Conservation (phyloP, 2,113 vertebrate species). For the Geothlypis trichas region DNA sequence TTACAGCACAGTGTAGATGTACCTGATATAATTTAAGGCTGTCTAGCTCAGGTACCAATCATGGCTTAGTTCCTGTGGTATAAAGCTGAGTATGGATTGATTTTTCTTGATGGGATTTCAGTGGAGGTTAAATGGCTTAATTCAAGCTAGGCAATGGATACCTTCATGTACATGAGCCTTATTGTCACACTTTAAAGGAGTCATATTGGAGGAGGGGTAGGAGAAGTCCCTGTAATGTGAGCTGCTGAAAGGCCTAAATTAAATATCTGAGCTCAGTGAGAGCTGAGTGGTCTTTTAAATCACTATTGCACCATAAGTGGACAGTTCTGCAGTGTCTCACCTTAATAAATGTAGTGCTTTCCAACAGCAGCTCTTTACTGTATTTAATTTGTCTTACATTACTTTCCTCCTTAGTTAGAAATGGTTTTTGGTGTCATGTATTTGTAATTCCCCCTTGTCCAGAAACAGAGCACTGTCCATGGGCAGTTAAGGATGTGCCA, state of each 20-base stretch:
- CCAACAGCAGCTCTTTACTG: background rate
- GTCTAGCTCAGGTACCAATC: background rate
- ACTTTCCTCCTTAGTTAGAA: background rate
- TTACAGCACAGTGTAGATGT: background rate
- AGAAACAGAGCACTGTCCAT: background rate
- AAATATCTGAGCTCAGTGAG: background rate
- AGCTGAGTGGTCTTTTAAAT: background rate
- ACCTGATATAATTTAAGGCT: background rate
- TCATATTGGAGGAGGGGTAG: no score
- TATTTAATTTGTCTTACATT: background rate
- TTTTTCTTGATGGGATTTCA: background rate
- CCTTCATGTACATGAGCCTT: background rate
- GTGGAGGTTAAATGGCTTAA: background rate
- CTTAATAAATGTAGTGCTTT: background rate
- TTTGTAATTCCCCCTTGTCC: background rate
- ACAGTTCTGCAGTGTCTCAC: background rate
- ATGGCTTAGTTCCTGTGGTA: background rate
- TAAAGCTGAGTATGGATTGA: background rate
- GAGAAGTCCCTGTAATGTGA: background rate
- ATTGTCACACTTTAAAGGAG: background rate
- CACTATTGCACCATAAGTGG: background rate
- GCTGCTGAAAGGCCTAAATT: background rate
- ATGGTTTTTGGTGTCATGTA: background rate
- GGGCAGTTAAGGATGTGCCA: background rate
- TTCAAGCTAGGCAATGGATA: background rate